Conservation (phyloP, 2,797 vertebrate species). For the Notoglanidium macrostoma region DNA sequence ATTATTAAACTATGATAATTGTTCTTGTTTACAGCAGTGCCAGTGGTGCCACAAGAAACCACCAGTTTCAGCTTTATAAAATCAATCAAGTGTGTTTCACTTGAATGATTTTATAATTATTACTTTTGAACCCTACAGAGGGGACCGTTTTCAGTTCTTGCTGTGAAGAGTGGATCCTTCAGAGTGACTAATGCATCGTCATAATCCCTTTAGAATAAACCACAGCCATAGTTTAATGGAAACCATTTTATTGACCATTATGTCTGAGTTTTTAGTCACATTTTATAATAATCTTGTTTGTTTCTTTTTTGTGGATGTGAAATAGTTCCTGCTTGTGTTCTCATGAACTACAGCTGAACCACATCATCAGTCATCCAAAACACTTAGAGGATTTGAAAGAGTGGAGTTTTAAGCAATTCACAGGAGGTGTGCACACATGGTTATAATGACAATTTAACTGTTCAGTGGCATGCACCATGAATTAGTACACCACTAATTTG, state of each 20-base stretch:
- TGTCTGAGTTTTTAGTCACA: background rate
- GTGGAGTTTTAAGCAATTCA: constrained; percentile 3
- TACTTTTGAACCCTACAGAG: background rate
- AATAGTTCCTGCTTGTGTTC: constrained; percentile 28
- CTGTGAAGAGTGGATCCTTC: background rate
- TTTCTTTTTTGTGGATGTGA: constrained; percentile 30
- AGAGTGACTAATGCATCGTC: background rate
- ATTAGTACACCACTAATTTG: constrained; percentile 20
- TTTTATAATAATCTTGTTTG: constrained; percentile 11
- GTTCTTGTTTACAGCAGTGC: background rate
- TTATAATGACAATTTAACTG: constrained; percentile 25
- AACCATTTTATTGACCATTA: constrained; percentile 27
- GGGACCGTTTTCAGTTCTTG: background rate
- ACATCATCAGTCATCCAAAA: constrained; percentile 35
- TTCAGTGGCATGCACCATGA: background rate
- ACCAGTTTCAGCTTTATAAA: background rate
- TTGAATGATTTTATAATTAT: background rate
- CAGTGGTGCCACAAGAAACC: background rate
- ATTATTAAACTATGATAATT: constrained; percentile 14
- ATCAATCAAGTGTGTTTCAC: background rate
- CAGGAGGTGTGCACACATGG: constrained; percentile 37
- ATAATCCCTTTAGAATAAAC: background rate
- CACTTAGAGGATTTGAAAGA: constrained; percentile 22
- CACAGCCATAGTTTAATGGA: constrained; percentile 11
- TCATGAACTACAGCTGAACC: constrained; percentile 36